phyloP scores from a whole-genome alignment of 1,140 invertebrate genomes.

The Lethrus apterus region DNA sequence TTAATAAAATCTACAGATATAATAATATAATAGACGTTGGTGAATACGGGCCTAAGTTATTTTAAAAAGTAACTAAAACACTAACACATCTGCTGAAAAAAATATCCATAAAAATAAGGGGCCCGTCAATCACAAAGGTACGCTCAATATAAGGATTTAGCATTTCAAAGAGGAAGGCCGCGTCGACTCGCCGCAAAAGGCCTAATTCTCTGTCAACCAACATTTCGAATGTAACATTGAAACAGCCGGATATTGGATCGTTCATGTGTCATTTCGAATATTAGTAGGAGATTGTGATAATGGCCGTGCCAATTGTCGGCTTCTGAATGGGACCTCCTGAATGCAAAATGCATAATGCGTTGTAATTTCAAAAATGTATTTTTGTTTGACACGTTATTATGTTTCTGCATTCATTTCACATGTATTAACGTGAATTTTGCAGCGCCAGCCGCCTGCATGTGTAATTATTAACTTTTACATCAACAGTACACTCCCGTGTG shows the following conservation, averaged over 20 bases:
- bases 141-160: conserved; percentile 30
- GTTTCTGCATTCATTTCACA: conserved; percentile 6
- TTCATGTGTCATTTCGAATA: conserved; percentile 31
- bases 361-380: conserved; percentile 23
- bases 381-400: conserved; percentile 13
- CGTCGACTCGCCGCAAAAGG: conserved; percentile 31
- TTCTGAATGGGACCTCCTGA: conserved; percentile 22
- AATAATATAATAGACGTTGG: too few relatives aligned
- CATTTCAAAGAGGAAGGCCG: conserved; percentile 32
- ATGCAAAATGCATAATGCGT: conserved; percentile 24
- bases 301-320: conserved; percentile 25
- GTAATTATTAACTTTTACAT: too few relatives aligned
- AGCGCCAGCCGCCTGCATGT: too few relatives aligned
- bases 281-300: conserved; percentile 27
- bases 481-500: too few relatives aligned
- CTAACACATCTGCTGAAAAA: too few relatives aligned
- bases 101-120: too few relatives aligned
- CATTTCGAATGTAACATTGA: conserved; percentile 26
- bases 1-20: too few relatives aligned
- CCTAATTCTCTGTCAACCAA: conserved; percentile 33
- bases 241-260: conserved; percentile 29
- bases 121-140: conserved; percentile 29
- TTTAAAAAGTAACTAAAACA: too few relatives aligned
- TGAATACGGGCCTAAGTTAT: too few relatives aligned
- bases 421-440: too few relatives aligned